A percentile compares a stretch with the other conserved stretches of the same genome.
Conservation (phyloP, 2,888 invertebrate species). For the Oxystoma pomonae region DNA sequence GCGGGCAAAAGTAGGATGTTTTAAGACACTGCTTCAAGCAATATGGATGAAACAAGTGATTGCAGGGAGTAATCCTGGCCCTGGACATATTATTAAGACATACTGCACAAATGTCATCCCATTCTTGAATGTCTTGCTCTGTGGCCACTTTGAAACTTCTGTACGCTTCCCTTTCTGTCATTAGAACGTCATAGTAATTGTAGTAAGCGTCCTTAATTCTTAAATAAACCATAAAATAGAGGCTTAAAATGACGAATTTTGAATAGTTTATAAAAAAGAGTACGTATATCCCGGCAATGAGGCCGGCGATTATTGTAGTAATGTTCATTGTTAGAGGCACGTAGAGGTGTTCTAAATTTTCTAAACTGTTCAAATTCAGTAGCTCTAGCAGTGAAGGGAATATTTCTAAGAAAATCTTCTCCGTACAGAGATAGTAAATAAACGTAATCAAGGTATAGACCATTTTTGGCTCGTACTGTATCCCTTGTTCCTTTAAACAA, state of each 20-base stretch:
- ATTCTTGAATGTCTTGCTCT: slow-evolving; percentile 58
- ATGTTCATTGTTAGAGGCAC: slow-evolving; percentile 60
- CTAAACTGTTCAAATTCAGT: slow-evolving; percentile 58
- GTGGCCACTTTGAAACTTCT: slow-evolving; percentile 54
- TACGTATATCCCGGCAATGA: slow-evolving; percentile 25
- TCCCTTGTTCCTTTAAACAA: slow-evolving; percentile 67
- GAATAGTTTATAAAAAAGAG: slow-evolving; percentile 26
- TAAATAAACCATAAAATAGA: slow-evolving; percentile 43
- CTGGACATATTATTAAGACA: slow-evolving; percentile 66
- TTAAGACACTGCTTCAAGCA: slow-evolving; percentile 70
- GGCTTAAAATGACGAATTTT: slow-evolving; percentile 34
- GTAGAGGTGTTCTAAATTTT: slow-evolving; percentile 66
- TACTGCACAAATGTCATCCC: slow-evolving; percentile 75
- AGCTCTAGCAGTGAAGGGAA: slow-evolving; percentile 56
- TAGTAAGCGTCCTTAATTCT: slow-evolving; percentile 40
- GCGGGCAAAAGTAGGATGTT: slow-evolving; percentile 65
- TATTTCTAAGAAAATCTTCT: slow-evolving; percentile 63
- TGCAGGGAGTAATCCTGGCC: slow-evolving; percentile 73
- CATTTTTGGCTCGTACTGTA: slow-evolving; percentile 64
- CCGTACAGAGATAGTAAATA: slow-evolving; percentile 65
- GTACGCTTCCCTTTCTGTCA: slow-evolving; percentile 38
- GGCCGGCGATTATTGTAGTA: slow-evolving; percentile 48
- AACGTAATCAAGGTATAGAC: slow-evolving; percentile 61
- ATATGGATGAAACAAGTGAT: slow-evolving; percentile 74
- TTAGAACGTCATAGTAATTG: slow-evolving; percentile 39